These are phyloP conservation scores for Lepidostoma basale DNA, from an alignment of 1,140 invertebrate species.

Conservation along the genomic window DNA sequence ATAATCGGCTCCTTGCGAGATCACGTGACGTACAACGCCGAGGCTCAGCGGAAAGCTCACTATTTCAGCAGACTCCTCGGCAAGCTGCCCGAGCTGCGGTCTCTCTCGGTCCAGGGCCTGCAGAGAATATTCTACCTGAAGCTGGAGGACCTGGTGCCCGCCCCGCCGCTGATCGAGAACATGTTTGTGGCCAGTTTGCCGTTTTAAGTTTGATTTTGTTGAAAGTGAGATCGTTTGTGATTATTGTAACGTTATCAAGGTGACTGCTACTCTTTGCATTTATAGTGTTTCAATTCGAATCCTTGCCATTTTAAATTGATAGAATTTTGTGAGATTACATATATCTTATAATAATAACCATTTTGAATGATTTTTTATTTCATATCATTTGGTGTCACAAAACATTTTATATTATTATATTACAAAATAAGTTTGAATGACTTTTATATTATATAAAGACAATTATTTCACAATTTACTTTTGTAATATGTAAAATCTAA, in stretches of 20 bases:
- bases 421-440: no score
- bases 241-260: background rate
- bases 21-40: constrained; percentile 92
- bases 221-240: constrained; percentile 29
- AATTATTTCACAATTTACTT: no score
- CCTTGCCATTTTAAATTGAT: no score
- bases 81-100: constrained; percentile 89
- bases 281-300: no score
- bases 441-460: no score
- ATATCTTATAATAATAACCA: no score
- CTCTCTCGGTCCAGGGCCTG: constrained; percentile 89
- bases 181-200: constrained; percentile 94
- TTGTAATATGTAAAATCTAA: no score
- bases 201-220: constrained; percentile 67
- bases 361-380: no score
- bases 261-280: constrained; percentile 6
- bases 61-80: constrained; percentile 91
- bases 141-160: constrained; percentile 88
- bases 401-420: no score
- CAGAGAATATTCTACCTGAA: constrained; percentile 95
- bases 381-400: no score
- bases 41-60: constrained; percentile 84
- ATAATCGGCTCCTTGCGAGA: constrained; percentile 91
- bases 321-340: no score
- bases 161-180: constrained; percentile 90